Conservation (phyloP, 2,888 invertebrate species). For the Philaethria dido region DNA sequence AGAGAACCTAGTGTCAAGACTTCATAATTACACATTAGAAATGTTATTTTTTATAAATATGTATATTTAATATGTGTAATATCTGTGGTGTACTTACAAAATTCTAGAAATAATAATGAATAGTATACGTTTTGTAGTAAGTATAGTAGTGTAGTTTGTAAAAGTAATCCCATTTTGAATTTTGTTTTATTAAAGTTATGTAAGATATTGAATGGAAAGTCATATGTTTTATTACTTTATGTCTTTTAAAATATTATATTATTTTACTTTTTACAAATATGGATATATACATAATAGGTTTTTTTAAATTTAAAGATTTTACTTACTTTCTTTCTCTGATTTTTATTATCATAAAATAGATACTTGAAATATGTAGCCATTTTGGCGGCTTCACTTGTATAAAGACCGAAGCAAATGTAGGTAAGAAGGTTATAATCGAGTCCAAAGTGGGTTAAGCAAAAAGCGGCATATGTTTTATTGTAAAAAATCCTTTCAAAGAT, state of each 20-base stretch:
- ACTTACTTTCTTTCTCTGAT: slow-evolving; percentile 13
- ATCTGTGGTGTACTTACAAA: no score
- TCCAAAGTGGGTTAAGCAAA: slow-evolving; percentile 83
- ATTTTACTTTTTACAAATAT: background rate
- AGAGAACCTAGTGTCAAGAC: no score
- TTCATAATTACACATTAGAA: no score
- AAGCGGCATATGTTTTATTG: slow-evolving; percentile 81
- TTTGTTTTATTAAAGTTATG: background rate
- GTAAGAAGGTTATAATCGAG: slow-evolving; percentile 83
- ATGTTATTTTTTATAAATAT: no score
- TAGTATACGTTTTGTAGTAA: no score
- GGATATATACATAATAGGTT: background rate
- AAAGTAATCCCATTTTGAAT: no score
- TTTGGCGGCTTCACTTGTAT: slow-evolving; percentile 66
- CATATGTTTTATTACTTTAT: no score
- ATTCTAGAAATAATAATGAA: no score
- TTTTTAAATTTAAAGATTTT: background rate
- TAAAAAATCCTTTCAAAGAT: slow-evolving; percentile 77
- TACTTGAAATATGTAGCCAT: slow-evolving; percentile 38
- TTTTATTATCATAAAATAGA: slow-evolving; percentile 21
- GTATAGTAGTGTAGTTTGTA: no score
- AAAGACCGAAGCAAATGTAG: slow-evolving; percentile 79
- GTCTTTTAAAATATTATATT: background rate
- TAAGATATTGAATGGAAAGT: no score
- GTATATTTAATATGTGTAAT: no score